Conservation (phyloP, 1,140 invertebrate genomes). For the Neelides sp. region DNA sequence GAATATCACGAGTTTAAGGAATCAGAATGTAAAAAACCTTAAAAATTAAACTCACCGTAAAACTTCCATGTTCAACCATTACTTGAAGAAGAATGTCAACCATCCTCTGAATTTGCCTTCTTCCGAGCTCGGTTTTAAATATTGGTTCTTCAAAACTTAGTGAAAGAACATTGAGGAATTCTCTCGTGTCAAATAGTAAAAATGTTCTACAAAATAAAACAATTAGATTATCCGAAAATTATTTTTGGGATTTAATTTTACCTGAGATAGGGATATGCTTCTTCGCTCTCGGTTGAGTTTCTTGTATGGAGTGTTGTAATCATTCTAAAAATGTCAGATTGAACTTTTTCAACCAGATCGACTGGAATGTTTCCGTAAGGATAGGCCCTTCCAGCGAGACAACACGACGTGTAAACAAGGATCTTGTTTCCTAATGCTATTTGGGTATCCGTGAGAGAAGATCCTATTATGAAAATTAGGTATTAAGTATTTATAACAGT, state of each 20-base stretch:
- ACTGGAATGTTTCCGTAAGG: constrained; percentile 68
- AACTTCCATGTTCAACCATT: constrained; percentile 53
- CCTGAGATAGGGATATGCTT: constrained; percentile 61
- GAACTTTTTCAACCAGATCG: constrained; percentile 52
- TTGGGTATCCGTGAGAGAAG: constrained; percentile 33
- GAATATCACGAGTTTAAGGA: not conserved
- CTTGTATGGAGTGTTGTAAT: constrained; percentile 50
- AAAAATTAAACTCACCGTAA: constrained; percentile 43
- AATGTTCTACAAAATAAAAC: constrained; percentile 49
- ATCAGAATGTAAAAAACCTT: too few relatives aligned
- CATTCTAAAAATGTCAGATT: constrained; percentile 51
- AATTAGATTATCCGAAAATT: too few relatives aligned
- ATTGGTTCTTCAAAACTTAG: constrained; percentile 77
- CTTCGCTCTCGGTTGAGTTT: constrained; percentile 50
- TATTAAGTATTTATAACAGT: not conserved
- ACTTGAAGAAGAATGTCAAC: constrained; percentile 68
- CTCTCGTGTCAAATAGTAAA: constrained; percentile 70
- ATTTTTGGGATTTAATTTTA: too few relatives aligned
- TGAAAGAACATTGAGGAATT: constrained; percentile 78
- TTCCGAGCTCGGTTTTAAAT: constrained; percentile 56
- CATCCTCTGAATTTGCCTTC: constrained; percentile 59
- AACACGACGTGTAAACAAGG: constrained; percentile 84
- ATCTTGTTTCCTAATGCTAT: constrained; percentile 69
- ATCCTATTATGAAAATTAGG: constrained; percentile 26
- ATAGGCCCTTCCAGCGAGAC: constrained; percentile 79